Percentiles rank a stretch among this genome's conserved stretches.
Conservation (phyloP, 2,888 invertebrate species). For the Nephrotoma guestfalica region DNA sequence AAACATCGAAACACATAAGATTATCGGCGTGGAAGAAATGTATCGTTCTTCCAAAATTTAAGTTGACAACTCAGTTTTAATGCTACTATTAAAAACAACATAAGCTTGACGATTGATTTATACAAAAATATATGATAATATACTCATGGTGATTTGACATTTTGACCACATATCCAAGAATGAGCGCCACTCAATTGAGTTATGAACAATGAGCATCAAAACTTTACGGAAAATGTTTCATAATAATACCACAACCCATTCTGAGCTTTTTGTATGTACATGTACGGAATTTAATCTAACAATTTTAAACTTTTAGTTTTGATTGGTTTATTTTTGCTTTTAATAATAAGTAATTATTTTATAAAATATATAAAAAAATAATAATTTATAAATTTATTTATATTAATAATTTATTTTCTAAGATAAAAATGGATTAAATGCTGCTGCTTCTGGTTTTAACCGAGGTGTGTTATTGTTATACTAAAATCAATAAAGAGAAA, state of each 20-base stretch:
- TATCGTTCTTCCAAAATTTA: no score
- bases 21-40: no score
- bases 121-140: neutral
- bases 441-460: conserved; percentile 31
- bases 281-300: neutral
- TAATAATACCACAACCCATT: neutral
- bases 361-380: neutral
- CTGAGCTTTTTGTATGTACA: neutral
- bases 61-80: no score
- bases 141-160: neutral
- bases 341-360: neutral
- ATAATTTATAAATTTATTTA: neutral
- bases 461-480: conserved; percentile 25
- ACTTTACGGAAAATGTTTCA: no score
- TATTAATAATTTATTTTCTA: conserved; percentile 14
- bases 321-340: neutral
- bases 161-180: no score
- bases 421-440: conserved; percentile 34
- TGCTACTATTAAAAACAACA: no score
- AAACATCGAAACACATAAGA: no score
- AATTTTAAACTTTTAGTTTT: neutral
- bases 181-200: no score
- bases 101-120: neutral
- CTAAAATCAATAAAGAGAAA: neutral
- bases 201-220: no score